phyloP scores from a whole-genome alignment of 2,888 invertebrate species.

The Sinodicranocentrus sp. region DNA sequence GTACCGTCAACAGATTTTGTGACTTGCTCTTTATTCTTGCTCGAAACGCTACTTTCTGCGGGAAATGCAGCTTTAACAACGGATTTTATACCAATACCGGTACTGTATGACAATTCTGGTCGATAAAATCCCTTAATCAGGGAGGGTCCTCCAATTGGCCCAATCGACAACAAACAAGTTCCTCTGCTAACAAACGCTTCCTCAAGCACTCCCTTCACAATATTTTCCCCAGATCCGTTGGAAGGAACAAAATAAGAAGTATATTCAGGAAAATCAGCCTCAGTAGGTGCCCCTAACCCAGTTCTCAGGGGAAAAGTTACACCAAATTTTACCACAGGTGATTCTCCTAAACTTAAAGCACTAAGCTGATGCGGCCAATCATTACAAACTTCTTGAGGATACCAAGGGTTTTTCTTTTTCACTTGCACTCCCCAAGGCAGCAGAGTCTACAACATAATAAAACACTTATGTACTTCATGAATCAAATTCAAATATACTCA shows the following conservation, averaged over 20 bases:
- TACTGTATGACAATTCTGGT: constrained; percentile 74
- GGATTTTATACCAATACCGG: constrained; percentile 71
- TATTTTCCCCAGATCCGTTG: neutral
- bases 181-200: constrained; percentile 73
- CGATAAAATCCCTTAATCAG: constrained; percentile 74
- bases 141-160: constrained; percentile 74
- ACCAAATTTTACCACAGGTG: constrained; percentile 73
- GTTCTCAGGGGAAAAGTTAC: constrained; percentile 73
- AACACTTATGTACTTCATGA: too few species aligned
- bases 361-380: constrained; percentile 75
- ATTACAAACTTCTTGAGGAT: constrained; percentile 74
- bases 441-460: constrained; percentile 57
- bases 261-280: constrained; percentile 69
- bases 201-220: constrained; percentile 53
- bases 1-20: too few species aligned
- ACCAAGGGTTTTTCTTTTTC: constrained; percentile 72
- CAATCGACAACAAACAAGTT: constrained; percentile 71
- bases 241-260: constrained; percentile 42
- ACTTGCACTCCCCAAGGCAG: constrained; percentile 72
- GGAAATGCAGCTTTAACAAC: constrained; percentile 71
- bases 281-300: constrained; percentile 69
- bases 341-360: constrained; percentile 75
- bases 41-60: neutral
- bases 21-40: too few species aligned
- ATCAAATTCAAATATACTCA: too few species aligned